Conservation (phyloP, 1,140 invertebrate genomes). For the Limonius californicus region DNA sequence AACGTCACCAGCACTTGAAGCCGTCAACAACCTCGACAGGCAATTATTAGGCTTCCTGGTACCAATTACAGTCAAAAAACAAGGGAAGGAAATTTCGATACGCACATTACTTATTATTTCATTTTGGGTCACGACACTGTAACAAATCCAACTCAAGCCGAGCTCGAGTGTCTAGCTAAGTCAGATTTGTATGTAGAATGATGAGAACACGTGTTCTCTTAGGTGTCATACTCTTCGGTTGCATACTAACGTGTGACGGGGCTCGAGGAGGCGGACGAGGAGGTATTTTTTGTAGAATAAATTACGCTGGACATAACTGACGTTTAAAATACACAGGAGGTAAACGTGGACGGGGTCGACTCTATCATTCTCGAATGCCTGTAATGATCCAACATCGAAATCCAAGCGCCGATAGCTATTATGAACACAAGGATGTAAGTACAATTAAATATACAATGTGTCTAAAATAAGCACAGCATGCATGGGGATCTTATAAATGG, state of each 20-base stretch:
- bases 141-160: neutral
- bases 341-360: constrained; percentile 44
- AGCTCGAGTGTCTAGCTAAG: neutral
- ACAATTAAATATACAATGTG: no score
- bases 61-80: constrained; percentile 6
- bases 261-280: constrained; percentile 23
- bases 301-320: neutral
- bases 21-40: constrained; percentile 6
- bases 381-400: constrained; percentile 63
- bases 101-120: neutral
- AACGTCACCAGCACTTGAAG: neutral
- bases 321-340: constrained; percentile 6
- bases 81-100: constrained; percentile 11
- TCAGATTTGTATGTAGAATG: no score
- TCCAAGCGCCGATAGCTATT: constrained; percentile 63
- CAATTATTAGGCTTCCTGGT: constrained; percentile 11
- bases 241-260: constrained; percentile 8
- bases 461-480: no score
- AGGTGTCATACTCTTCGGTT: constrained; percentile 2
- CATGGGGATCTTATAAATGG: no score
- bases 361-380: constrained; percentile 54
- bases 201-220: neutral
- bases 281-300: neutral
- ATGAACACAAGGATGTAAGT: constrained; percentile 70
- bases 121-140: neutral